Base-by-base conservation (phyloP, 2,888 invertebrate genomes). In the Gordius sp. region DNA sequence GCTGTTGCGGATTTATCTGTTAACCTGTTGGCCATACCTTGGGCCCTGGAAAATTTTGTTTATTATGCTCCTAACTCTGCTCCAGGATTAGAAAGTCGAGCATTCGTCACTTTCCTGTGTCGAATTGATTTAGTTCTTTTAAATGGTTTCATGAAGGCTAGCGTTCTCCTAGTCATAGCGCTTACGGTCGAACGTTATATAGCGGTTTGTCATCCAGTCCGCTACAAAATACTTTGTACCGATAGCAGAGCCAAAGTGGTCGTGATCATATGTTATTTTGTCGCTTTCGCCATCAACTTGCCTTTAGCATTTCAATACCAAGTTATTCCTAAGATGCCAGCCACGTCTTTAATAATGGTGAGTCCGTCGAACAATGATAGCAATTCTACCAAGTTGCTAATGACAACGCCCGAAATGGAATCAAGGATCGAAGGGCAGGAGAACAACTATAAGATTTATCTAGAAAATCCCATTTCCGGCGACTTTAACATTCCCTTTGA, bases 111-210 rank as follows among this genome's bases (percentile, higher is more conserved):
- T 61, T 71, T 69, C 63, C 67, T 68, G 59, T 69, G 72, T 2
- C 69, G 73, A 61, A 61, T 72, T 58, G 72, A 72, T 58, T 67
- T 72, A 57, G 70, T 71, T 1, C 60, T 72, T 58, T 68, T 71
- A 23, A 73, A 73, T 62, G 67, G 69, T 2, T 67, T 72, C 62
- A 72, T 73, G 71, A 72, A 71, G 2, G 66, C 70, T 28, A 68
- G 68, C 56, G 72, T 73, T n/a, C 72, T 72, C 66, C 68, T 72
- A 58, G 72, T 73, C 8, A 70, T 73, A 2, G 71, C 71, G 59
- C 67, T 73, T 23, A 73, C 73, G 1, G 66, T 72, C 20, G 71
- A 71, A 60, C 66, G 73, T 28, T 73, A 71, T 63, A 68, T 71
- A 60, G 72, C 72, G 2, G 70, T 72, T 13, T 72, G 71, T 61